These are phyloP conservation scores for Dascillus cervinus DNA, from an alignment of 2,888 invertebrate genomes.

Conservation along the genomic window DNA sequence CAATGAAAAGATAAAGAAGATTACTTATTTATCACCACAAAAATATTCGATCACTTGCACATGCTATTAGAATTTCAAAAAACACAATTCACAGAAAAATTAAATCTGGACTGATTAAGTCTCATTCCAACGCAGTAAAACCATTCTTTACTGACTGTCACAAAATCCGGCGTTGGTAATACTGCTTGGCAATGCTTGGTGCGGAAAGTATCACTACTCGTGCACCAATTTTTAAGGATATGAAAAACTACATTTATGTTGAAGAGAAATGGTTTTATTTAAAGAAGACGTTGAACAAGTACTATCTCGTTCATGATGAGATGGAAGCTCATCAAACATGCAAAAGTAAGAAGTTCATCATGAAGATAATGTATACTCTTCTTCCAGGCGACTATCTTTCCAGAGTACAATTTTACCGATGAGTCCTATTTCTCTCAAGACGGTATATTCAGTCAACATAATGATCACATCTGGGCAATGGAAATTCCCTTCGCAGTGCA, in stretches of 20 bases:
- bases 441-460: too few relatives aligned
- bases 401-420: too few relatives aligned
- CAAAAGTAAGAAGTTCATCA: too few relatives aligned
- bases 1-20: too few relatives aligned
- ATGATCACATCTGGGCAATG: too few relatives aligned
- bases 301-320: too few relatives aligned
- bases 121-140: constrained; percentile 6
- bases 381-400: too few relatives aligned
- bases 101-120: constrained; percentile 9
- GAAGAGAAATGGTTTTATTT: constrained; percentile 1
- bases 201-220: constrained; percentile 6
- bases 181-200: constrained; percentile 8
- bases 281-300: constrained; percentile 1
- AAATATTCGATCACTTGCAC: too few relatives aligned
- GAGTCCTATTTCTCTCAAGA: too few relatives aligned
- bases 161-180: constrained; percentile 5
- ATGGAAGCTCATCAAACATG: background rate
- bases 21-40: too few relatives aligned
- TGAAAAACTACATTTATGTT: constrained; percentile 3
- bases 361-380: too few relatives aligned
- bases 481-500: too few relatives aligned
- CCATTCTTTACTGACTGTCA: constrained; percentile 1
- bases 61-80: constrained; percentile 3
- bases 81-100: constrained; percentile 5
- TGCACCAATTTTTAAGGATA: constrained; percentile 6